These are phyloP conservation scores for Pagetopsis macropterus DNA, from an alignment of 2,797 vertebrate species.

Conservation along the genomic window DNA sequence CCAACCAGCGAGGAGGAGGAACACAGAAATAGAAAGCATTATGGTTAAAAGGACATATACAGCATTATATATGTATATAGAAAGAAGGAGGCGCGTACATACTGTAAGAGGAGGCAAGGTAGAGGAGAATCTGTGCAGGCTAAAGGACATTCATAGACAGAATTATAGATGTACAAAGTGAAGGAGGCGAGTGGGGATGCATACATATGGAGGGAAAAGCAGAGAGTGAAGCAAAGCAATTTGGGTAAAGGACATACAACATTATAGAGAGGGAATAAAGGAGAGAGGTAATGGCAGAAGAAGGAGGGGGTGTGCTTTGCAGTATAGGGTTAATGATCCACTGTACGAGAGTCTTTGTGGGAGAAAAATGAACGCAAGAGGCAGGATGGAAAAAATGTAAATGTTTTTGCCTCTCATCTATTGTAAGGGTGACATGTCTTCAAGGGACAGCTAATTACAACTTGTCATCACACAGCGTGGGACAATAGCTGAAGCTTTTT, in stretches of 20 bases:
- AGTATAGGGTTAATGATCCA: conserved; percentile 68
- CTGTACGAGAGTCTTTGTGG: conserved; percentile 53
- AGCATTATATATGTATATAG: conserved; percentile 73
- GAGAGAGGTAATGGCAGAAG: conserved; percentile 46
- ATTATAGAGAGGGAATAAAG: conserved; percentile 47
- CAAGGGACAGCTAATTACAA: conserved; percentile 70
- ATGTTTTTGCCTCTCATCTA: conserved; percentile 45
- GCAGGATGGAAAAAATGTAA: conserved; percentile 37
- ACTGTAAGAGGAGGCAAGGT: conserved; percentile 30
- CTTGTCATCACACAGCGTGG: conserved; percentile 50
- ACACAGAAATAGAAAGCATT: conserved; percentile 84
- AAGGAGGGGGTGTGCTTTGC: conserved; percentile 25
- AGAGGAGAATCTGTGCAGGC: conserved; percentile 47
- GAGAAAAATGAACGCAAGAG: conserved; percentile 29
- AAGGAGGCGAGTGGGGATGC: conserved; percentile 58
- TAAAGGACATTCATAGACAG: conserved; percentile 64
- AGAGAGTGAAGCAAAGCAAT: conserved; percentile 56
- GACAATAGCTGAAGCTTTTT: conserved; percentile 30
- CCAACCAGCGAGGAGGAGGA: conserved; percentile 78
- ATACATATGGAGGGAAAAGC: conserved; percentile 56
- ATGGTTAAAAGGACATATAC: conserved; percentile 77
- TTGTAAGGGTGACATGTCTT: conserved; percentile 62
- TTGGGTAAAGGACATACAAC: conserved; percentile 68
- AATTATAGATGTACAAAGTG: conserved; percentile 61
- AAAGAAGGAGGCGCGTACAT: conserved; percentile 45